Evolutionary conservation across 2,888 invertebrate species (phyloP), one percentile per base, ranked within the genome.

Genomic region (Drosophila rubida): DNA sequence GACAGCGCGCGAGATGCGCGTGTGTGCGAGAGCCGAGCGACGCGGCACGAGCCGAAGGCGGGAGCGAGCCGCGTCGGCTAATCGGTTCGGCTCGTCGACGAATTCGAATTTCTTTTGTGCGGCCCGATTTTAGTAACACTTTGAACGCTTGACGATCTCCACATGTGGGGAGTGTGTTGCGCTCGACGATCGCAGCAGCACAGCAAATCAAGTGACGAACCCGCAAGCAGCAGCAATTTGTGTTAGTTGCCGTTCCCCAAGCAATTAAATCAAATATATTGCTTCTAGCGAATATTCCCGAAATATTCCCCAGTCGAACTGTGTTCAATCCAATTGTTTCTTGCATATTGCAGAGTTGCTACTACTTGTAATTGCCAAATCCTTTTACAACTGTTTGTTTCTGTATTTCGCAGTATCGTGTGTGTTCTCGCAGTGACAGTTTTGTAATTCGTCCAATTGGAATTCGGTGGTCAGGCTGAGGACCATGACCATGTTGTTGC

Each of bases 121-220:
- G 83, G 79, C 82, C 83, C 90, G 90, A 81, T 87, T 92, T 92
- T 92, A 92, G 92, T 92, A 91, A 89, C 89, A 90, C 86, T 92
- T 90, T 90, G 92, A 91, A 91, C 92, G 92, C 90, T 91, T 91
- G 90, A 90, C 90, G 91, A 91, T 91, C 92, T 90, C 91, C 92
- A 83, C 88, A 92, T 92, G 91, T 90, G 88, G 91, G 90, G 90
- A 90, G 90, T 89, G 82, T 85, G 88, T 84, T 87, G 88, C 87
- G 82, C 80, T 80, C 85, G 87, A 90, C 90, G 89, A 90, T 84
- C 90, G 87, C 82, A 78, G 75, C 80, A 79, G 80, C 87, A 72
- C 68, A 73, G 69, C 76, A 70, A 76, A 63, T 59, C 77, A 76
- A 88, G 82, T 82, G 72, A 75, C 71, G 78, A 75, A 42, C 69